A percentile compares a stretch with the other conserved stretches of the same genome.
These are phyloP conservation scores for Aphelinus certus DNA, from an alignment of 1,140 invertebrate species.

Conservation along the genomic window DNA sequence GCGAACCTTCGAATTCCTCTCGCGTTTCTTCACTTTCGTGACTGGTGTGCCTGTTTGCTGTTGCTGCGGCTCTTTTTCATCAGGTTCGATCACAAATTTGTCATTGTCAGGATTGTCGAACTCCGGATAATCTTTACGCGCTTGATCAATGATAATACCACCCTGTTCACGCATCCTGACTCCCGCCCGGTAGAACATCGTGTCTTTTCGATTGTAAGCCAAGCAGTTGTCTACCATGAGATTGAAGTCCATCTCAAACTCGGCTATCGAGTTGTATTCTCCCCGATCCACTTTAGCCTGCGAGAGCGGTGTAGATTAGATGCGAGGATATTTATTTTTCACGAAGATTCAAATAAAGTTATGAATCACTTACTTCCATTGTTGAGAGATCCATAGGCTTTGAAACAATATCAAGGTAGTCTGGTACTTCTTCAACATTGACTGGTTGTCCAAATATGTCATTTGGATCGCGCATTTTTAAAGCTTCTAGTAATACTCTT, in stretches of 20 bases:
- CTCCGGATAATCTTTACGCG: conserved; percentile 72
- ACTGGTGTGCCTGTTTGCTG: conserved; percentile 52
- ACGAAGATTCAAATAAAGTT: background rate
- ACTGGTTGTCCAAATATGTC: conserved; percentile 95
- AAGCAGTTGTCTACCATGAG: conserved; percentile 95
- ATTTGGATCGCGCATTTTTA: conserved; percentile 82
- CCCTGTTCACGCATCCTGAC: conserved; percentile 89
- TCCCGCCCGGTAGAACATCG: conserved; percentile 85
- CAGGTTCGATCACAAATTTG: background rate
- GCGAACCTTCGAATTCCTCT: conserved; percentile 12
- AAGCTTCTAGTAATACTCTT: conserved; percentile 76
- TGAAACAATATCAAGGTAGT: conserved; percentile 92
- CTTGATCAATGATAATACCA: conserved; percentile 78
- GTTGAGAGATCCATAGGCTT: conserved; percentile 96
- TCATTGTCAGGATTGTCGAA: conserved; percentile 66
- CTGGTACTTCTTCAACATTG: conserved; percentile 88
- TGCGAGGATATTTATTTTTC: background rate
- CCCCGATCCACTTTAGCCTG: conserved; percentile 78
- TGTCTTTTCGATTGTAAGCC: conserved; percentile 94
- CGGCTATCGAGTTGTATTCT: conserved; percentile 80
- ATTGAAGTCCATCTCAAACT: conserved; percentile 89
- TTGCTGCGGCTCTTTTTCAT: conserved; percentile 40
- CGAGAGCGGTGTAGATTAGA: background rate
- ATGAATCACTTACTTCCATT: conserved; percentile 71
- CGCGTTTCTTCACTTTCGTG: conserved; percentile 36